Conservation (phyloP, 2,797 vertebrate species). For the Scyliorhinus canicula region DNA sequence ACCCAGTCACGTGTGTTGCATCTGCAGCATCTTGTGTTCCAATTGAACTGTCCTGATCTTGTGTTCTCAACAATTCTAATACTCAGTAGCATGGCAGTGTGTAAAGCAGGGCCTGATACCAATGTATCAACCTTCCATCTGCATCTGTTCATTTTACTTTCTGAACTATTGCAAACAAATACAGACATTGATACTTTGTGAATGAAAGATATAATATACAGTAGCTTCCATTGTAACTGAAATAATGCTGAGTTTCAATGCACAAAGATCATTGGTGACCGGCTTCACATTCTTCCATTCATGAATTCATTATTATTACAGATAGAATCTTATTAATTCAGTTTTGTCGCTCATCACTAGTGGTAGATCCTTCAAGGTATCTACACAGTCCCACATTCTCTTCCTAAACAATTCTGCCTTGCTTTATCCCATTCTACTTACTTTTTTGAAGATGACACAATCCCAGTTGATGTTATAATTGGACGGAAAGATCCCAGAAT, state of each 20-base stretch:
- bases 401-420: not conserved
- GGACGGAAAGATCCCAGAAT: too few relatives aligned
- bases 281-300: not conserved
- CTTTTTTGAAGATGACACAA: not conserved
- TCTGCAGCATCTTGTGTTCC: not conserved
- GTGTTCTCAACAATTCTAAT: not conserved
- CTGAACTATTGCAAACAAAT: not conserved
- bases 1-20: not conserved
- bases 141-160: not conserved
- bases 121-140: not conserved
- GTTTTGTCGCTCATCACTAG: not conserved
- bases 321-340: not conserved
- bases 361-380: not conserved
- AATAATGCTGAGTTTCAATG: not conserved
- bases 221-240: conserved; percentile 9
- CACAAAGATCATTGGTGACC: not conserved
- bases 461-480: too few relatives aligned
- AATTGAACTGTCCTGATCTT: not conserved
- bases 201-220: not conserved
- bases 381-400: not conserved
- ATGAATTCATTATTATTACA: not conserved
- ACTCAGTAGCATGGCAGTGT: not conserved
- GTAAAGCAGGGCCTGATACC: not conserved
- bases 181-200: not conserved
- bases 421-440: not conserved